These are phyloP conservation scores for Octopus sinensis DNA, from an alignment of 1,140 invertebrate species.

Conservation along the genomic window DNA sequence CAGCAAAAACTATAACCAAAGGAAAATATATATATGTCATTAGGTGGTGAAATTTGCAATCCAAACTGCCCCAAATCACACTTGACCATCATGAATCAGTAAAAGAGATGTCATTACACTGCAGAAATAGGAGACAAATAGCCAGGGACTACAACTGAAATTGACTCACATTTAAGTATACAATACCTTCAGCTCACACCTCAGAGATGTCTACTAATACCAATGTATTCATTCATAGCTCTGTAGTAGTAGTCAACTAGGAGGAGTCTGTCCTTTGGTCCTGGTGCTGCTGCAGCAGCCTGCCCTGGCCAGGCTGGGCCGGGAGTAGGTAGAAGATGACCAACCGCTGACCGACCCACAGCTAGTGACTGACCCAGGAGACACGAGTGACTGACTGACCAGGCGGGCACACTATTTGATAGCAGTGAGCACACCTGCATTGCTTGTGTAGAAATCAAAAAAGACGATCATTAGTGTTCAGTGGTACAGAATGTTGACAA, in stretches of 20 bases:
- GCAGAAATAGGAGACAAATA: slow-evolving; percentile 3
- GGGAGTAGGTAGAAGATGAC: background rate
- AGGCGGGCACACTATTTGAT: slow-evolving; percentile 13
- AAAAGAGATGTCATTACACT: background rate
- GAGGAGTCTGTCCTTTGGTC: slow-evolving; percentile 11
- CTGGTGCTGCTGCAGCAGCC: slow-evolving; percentile 3
- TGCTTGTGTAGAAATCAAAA: slow-evolving; percentile 17
- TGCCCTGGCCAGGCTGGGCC: background rate
- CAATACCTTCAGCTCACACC: slow-evolving; percentile 15
- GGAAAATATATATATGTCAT: too few species aligned
- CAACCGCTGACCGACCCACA: slow-evolving; percentile 7
- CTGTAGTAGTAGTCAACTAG: slow-evolving; percentile 10
- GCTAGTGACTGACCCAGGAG: slow-evolving; percentile 11
- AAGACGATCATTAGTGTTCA: slow-evolving; percentile 8
- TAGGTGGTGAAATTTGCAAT: too few species aligned
- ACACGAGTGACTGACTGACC: slow-evolving; percentile 11
- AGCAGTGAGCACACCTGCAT: slow-evolving; percentile 15
- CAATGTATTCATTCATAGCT: slow-evolving; percentile 8
- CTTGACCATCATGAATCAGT: background rate
- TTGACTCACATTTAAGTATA: slow-evolving; percentile 15
- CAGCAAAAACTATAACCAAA: too few species aligned
- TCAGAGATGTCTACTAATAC: slow-evolving; percentile 15
- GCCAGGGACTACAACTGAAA: slow-evolving; percentile 6
- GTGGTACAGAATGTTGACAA: slow-evolving; percentile 6
- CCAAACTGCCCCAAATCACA: background rate